These are phyloP conservation scores for Nasonia oneida DNA, from an alignment of 2,888 invertebrate species.

Conservation along the genomic window DNA sequence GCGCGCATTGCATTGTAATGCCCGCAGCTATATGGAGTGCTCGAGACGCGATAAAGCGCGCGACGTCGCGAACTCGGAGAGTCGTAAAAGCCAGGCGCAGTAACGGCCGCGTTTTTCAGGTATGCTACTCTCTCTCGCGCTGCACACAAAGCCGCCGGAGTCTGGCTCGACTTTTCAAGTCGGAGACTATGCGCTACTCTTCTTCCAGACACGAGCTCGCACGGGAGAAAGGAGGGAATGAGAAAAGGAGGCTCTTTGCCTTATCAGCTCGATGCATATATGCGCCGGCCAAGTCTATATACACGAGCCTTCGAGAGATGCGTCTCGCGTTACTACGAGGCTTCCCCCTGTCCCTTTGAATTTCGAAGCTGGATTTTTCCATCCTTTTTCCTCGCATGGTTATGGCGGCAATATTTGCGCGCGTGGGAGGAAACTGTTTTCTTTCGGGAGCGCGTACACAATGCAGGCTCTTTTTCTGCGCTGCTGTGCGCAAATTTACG, in stretches of 20 bases:
- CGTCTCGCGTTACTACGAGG: constrained; percentile 34
- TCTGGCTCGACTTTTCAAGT: constrained; percentile 34
- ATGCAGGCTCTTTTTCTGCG: neutral
- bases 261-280: constrained; percentile 51
- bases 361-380: constrained; percentile 43
- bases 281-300: neutral
- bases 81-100: neutral
- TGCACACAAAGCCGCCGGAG: neutral
- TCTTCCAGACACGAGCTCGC: neutral
- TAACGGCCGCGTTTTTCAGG: constrained; percentile 5
- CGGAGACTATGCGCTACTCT: neutral
- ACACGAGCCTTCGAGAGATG: constrained; percentile 40
- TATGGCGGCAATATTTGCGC: constrained; percentile 50
- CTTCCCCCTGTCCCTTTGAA: constrained; percentile 27
- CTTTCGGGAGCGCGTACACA: neutral
- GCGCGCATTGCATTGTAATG: constrained; percentile 19
- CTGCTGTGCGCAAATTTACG: neutral
- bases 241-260: constrained; percentile 23
- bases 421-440: constrained; percentile 3
- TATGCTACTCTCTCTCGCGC: neutral
- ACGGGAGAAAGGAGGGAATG: constrained; percentile 16
- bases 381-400: neutral
- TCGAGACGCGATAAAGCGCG: constrained; percentile 26
- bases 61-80: constrained; percentile 15
- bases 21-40: neutral